Evolutionary conservation across 1,140 invertebrate genomes (phyloP), one percentile per base, ranked within the genome.

Genomic region (Asbolus verrucosus): DNA sequence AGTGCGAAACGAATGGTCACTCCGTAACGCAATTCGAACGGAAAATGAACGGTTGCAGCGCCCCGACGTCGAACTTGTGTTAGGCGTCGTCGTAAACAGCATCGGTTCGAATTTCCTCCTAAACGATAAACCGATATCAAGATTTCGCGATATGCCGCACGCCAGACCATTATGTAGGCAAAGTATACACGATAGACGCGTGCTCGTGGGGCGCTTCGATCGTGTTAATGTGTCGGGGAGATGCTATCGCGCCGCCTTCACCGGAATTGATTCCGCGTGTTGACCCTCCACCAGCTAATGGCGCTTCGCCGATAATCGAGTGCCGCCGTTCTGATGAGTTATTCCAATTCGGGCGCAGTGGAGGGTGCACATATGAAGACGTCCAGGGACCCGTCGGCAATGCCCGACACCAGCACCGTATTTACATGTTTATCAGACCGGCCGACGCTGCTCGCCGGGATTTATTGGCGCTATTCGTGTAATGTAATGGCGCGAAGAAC

Each of bases 361-460:
- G n/a, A n/a, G 60, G 54, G 68, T 73, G 74, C 76, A 78, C 76
- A 76, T 75, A 77, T 77, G 73, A 78, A 74, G 73, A 54, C 63
- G 38, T 21, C 60, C 41, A 15, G 65, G 46, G 41, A 61, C 16
- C 39, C 11, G 38, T 27, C 21, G 6, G 27, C 60, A 46, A 18
- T 67, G 46, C 3, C 68, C 59, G 66, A 38, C 59, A 71, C 43
- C 43, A 13, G 18, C 66, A 19, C 31, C 54, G 63, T 75, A 77
- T 77, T 77, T 77, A 77, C 75, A 77, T 77, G 75, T 77, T 77
- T 77, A 77, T 77, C 74, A 72, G 67, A 67, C 74, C 67, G 61
- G 67, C 70, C 31, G 69, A 68, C 66, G 69, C 70, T 70, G 60
- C 59, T 18, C 38, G n/a, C 18, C 61, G 39, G 50, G 67, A 77